Base-by-base conservation (phyloP, 2,888 invertebrate genomes). In the Antheraea assamensis region DNA sequence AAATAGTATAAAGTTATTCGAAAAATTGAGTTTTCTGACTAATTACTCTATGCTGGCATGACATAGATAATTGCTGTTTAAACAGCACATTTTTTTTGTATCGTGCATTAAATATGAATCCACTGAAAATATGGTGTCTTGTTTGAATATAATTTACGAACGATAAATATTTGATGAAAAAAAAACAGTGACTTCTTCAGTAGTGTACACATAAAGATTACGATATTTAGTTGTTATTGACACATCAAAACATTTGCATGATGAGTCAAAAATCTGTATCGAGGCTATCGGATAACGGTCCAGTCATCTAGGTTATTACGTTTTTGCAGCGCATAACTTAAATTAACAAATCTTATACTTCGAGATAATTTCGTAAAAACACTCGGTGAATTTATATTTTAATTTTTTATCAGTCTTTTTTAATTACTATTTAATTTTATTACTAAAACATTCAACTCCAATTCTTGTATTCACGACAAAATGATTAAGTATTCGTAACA, bases 251-350 rank as follows among this genome's bases (percentile, higher is more conserved):
- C 15, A 61, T 13, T 58, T 27, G 24, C 27, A 61, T 15, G 13
- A 27, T 27, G 24, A 61, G 61, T 27, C 55, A 61, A 27, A 61
- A 27, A 27, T 61, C 61, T 61, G 61, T 61, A 61, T 61, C 61
- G 61, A 61, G 61, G 61, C 61, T 61, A 27, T 27, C 61, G 27
- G 15, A 61, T 27, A 24, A 27, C 27, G 61, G 27, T 27, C 61
- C 27, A 61, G 17, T 61, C 27, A 61, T 27, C 61, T 61, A 61
- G 61, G 61, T 61, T 61, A 61, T 27, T 61, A 61, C 61, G 61
- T 27, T 61, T 61, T 27, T 61, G 27, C 27, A 61, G 61, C 61
- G 61, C 3, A 61, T 27, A 61, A 27, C 13, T 15, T 61, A 61
- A 61, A 61, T 61, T 10, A 27, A 61, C 8, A 13, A 27, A 27